A percentile compares a stretch with the other conserved stretches of the same genome.
Conservation (phyloP, 2,113 vertebrate species). For the Acrocephalus kingi region DNA sequence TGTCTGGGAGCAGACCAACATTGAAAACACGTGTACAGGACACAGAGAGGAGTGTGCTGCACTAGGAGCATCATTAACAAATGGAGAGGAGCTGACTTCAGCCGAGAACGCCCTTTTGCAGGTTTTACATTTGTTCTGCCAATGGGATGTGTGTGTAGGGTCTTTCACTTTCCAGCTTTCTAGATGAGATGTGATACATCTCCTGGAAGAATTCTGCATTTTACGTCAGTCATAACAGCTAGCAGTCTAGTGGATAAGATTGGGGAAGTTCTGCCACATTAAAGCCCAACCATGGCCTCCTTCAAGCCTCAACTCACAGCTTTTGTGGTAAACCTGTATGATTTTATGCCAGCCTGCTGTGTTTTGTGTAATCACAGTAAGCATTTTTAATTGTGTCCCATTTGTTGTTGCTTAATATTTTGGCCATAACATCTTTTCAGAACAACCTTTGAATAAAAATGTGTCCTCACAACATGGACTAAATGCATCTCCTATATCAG, state of each 20-base stretch:
- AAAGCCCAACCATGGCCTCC: background rate
- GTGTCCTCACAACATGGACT: background rate
- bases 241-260: background rate
- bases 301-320: background rate
- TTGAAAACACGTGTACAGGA: background rate
- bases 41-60: background rate
- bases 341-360: background rate
- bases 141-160: background rate
- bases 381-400: background rate
- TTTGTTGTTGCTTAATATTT: background rate
- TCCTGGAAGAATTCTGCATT: background rate
- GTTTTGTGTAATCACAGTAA: background rate
- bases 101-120: background rate
- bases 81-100: background rate
- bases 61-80: background rate
- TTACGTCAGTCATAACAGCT: background rate
- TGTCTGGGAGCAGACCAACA: slow-evolving; percentile 12
- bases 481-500: background rate
- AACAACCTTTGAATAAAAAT: background rate
- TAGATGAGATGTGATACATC: background rate
- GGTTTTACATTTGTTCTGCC: background rate
- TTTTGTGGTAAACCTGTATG: background rate
- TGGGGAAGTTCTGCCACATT: background rate
- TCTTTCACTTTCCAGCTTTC: background rate
- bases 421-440: background rate